Conservation (phyloP, 2,113 vertebrate species). For the Mugil cephalus region DNA sequence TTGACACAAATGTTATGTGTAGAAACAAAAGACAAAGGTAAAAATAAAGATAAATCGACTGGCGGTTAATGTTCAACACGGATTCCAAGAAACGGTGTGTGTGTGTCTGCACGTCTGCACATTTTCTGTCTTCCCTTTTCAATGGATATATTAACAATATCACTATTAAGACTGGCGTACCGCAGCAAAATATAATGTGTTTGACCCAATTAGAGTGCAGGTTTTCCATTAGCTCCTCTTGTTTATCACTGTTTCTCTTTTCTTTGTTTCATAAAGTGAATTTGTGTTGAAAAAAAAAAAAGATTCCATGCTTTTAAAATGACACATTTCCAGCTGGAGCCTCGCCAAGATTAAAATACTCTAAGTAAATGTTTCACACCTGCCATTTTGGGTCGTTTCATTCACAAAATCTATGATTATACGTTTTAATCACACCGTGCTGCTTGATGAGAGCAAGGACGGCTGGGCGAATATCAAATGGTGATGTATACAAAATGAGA, state of each 20-base stretch:
- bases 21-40: conserved; percentile 32
- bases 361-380: conserved; percentile 67
- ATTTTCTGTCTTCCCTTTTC: neutral
- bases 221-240: conserved; percentile 23
- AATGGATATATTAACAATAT: conserved; percentile 19
- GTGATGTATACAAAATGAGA: conserved; percentile 78
- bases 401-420: conserved; percentile 84
- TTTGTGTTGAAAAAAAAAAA: conserved; percentile 10
- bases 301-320: conserved; percentile 43
- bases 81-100: neutral
- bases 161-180: conserved; percentile 3
- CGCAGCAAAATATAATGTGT: conserved; percentile 1
- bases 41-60: conserved; percentile 43
- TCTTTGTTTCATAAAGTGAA: conserved; percentile 30
- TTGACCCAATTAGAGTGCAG: conserved; percentile 16
- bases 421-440: conserved; percentile 81
- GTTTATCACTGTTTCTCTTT: conserved; percentile 34
- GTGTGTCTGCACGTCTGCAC: conserved; percentile 9
- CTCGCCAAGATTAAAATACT: conserved; percentile 50
- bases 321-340: conserved; percentile 44
- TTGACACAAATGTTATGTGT: conserved; percentile 21
- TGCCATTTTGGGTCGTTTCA: conserved; percentile 74
- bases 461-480: conserved; percentile 76
- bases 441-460: conserved; percentile 62
- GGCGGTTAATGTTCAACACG: neutral